Evolutionary conservation across 2,797 vertebrate species (phyloP).

Genomic region (Parambassis ranga): DNA sequence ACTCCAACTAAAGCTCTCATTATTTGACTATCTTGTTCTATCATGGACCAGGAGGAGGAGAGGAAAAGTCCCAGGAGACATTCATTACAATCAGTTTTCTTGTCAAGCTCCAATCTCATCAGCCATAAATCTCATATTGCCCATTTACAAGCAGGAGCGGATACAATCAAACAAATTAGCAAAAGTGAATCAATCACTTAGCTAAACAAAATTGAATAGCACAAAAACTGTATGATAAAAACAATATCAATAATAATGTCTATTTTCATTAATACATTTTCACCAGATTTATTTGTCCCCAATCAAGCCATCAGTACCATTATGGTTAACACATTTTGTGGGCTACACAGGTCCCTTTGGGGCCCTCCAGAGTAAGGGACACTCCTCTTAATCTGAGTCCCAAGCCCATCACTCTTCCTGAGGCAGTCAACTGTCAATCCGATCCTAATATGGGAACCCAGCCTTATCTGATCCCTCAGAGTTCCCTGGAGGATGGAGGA

Average conservation of each 20-base stretch:
- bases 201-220: background rate
- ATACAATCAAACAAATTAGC: slow-evolving; percentile 29
- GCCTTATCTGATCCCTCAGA: slow-evolving; percentile 80
- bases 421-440: slow-evolving; percentile 79
- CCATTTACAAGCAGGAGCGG: slow-evolving; percentile 9
- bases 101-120: slow-evolving; percentile 44
- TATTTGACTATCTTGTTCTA: slow-evolving; percentile 32
- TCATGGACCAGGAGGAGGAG: slow-evolving; percentile 12
- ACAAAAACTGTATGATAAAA: background rate
- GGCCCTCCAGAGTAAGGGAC: slow-evolving; percentile 38
- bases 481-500: slow-evolving; percentile 64
- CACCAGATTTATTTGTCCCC: slow-evolving; percentile 25
- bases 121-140: slow-evolving; percentile 15
- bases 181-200: background rate
- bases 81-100: slow-evolving; percentile 36
- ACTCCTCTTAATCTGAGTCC: slow-evolving; percentile 67
- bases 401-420: slow-evolving; percentile 82
- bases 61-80: slow-evolving; percentile 36
- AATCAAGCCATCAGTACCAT: slow-evolving; percentile 50
- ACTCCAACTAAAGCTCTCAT: slow-evolving; percentile 30
- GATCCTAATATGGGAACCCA: slow-evolving; percentile 77
- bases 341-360: slow-evolving; percentile 43
- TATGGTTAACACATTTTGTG: slow-evolving; percentile 47
- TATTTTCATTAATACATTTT: slow-evolving; percentile 4
- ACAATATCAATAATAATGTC: background rate